A percentile compares a stretch with the other conserved stretches of the same genome.
Conservation (phyloP, 1,140 invertebrate species). For the Rhynchophorus ferrugineus region DNA sequence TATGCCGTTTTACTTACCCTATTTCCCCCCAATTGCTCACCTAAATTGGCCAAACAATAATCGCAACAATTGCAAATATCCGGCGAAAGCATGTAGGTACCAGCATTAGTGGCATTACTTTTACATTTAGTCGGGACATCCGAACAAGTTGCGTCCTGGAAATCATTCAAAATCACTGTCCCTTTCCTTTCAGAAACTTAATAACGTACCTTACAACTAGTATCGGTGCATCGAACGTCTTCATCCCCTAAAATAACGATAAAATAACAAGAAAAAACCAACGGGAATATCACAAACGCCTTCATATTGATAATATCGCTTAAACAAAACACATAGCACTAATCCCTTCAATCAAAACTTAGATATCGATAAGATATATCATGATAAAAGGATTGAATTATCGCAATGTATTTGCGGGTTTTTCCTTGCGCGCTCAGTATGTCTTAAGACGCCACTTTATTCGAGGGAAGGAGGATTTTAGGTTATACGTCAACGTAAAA, state of each 20-base stretch:
- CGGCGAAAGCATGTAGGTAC: constrained; percentile 35
- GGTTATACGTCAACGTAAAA: too few relatives aligned
- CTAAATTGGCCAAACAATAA: constrained; percentile 46
- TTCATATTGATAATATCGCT: too few relatives aligned
- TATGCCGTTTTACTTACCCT: background rate
- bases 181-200: background rate
- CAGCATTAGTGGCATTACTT: constrained; percentile 2
- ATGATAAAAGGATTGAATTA: too few relatives aligned
- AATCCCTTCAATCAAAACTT: too few relatives aligned
- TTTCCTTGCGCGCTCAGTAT: too few relatives aligned
- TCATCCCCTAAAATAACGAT: background rate
- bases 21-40: constrained; percentile 33
- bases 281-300: too few relatives aligned
- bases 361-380: too few relatives aligned
- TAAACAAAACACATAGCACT: too few relatives aligned
- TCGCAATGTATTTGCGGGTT: too few relatives aligned
- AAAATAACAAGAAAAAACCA: too few relatives aligned
- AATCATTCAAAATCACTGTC: background rate
- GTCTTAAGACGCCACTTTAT: too few relatives aligned
- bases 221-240: background rate
- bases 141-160: constrained; percentile 2
- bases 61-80: constrained; percentile 52
- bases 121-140: constrained; percentile 6
- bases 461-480: too few relatives aligned
- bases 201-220: background rate